Evolutionary conservation across 2,888 invertebrate species (phyloP).

Genomic region (Helleia helle): DNA sequence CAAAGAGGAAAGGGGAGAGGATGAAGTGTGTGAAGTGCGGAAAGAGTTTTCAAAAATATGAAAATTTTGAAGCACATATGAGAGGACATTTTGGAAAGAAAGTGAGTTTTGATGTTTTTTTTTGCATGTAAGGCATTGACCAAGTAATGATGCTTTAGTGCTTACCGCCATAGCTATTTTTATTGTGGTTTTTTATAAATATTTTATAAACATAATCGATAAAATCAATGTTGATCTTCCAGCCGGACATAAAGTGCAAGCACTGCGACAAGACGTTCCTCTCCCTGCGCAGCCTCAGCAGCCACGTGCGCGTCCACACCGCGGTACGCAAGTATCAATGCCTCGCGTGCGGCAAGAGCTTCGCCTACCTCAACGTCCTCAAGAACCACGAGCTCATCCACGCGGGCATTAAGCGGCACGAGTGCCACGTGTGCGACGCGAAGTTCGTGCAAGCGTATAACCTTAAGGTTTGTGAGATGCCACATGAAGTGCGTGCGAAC

Average conservation of each 20-base stretch:
- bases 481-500: no score
- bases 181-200: no score
- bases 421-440: conserved; percentile 80
- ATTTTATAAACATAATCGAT: no score
- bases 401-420: conserved; percentile 78
- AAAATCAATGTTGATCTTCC: conserved; percentile 24
- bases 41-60: conserved; percentile 63
- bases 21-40: conserved; percentile 67
- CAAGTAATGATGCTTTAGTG: no score
- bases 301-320: conserved; percentile 75
- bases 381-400: conserved; percentile 83
- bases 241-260: conserved; percentile 66
- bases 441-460: conserved; percentile 62
- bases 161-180: no score
- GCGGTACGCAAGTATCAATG: conserved; percentile 76
- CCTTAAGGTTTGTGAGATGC: conserved; percentile 42
- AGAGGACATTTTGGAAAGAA: conserved; percentile 67
- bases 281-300: conserved; percentile 74
- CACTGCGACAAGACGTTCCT: conserved; percentile 63
- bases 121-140: no score
- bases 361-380: conserved; percentile 78
- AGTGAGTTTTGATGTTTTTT: no score
- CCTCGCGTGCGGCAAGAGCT: conserved; percentile 75
- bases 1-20: conserved; percentile 34
- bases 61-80: conserved; percentile 67